Conservation (phyloP, 2,888 invertebrate species). For the Nephrotoma appendiculata region DNA sequence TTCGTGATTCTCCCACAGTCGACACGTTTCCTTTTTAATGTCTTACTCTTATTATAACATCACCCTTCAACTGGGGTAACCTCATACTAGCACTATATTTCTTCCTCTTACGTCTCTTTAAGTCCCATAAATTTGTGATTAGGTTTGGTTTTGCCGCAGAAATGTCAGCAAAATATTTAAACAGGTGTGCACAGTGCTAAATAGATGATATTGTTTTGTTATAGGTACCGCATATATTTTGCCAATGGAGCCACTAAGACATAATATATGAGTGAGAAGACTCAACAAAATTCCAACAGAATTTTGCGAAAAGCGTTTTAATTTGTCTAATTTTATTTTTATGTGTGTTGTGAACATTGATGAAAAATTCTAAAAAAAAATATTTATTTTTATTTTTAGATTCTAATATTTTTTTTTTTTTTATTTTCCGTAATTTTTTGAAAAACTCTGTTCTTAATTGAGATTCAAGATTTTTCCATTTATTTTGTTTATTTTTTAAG, state of each 20-base stretch:
- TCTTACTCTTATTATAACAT: too few relatives aligned
- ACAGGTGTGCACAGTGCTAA: too few relatives aligned
- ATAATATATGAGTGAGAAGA: not conserved
- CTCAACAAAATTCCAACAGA: not conserved
- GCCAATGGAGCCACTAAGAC: not conserved
- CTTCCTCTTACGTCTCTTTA: too few relatives aligned
- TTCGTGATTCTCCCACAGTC: too few relatives aligned
- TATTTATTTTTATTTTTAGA: not conserved
- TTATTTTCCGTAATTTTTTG: not conserved
- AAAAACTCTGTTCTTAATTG: not conserved
- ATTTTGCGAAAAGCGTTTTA: not conserved
- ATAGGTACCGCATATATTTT: too few relatives aligned
- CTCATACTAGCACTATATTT: too few relatives aligned
- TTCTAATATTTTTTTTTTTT: not conserved
- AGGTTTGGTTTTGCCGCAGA: too few relatives aligned
- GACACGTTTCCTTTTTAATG: too few relatives aligned
- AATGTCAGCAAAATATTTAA: too few relatives aligned
- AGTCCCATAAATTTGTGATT: too few relatives aligned
- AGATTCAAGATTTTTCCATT: not conserved
- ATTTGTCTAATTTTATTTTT: not conserved
- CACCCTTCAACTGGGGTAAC: too few relatives aligned
- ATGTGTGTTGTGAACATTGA: not conserved
- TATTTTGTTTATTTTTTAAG: not conserved
- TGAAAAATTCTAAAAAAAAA: not conserved
- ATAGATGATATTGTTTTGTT: too few relatives aligned